Base-by-base conservation (phyloP, 2,113 vertebrate species). In the Corydoras sp. region DNA sequence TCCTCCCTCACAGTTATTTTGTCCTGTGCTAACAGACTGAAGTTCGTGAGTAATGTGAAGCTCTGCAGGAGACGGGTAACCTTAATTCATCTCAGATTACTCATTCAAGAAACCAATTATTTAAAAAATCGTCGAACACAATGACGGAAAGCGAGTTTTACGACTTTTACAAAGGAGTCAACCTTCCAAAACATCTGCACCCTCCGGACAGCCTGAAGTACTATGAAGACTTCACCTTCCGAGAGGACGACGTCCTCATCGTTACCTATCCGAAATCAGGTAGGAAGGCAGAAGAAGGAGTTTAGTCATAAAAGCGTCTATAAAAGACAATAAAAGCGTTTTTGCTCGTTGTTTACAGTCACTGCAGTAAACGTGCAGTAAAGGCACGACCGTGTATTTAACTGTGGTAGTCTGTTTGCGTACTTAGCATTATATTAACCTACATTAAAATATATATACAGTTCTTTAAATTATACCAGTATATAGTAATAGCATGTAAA, bases 61-160 rank as follows among this genome's bases (percentile, higher is more conserved):
- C 4, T 4, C 35, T 43, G 35, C 35, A 43, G 35, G 35, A 4
- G 35, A 4, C 35, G 4, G 7, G 35, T 43, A 43, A 43, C 35
- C 35, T 5, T 43, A 4, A 43, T 43, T 43, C 9, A 53, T 1
- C 13, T 53, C 10, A 53, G 51, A 10, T 8, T 6, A 14, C 13
- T 5, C 51, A 53, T 53, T 53, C 2, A 56, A n/a, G 7, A 10
- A n/a, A 13, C 0, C 14, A 56, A 13, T 56, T 1, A 12, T n/a
- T n/a, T 12, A 5, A 14, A 13, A n/a, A 7, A n/a, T 15, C n/a
- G 13, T 12, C 10, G 7, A 5, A n/a, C 13, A 56, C 9, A 8
- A 89, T 88, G 87, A 79, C 85, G 1, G 84, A 89, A 56, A 79
- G 76, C 0, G 86, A 88, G 13, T 32, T 89, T 1, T 86, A 88